phyloP scores from a whole-genome alignment of 2,888 invertebrate genomes.

The Pandemis corylana region DNA sequence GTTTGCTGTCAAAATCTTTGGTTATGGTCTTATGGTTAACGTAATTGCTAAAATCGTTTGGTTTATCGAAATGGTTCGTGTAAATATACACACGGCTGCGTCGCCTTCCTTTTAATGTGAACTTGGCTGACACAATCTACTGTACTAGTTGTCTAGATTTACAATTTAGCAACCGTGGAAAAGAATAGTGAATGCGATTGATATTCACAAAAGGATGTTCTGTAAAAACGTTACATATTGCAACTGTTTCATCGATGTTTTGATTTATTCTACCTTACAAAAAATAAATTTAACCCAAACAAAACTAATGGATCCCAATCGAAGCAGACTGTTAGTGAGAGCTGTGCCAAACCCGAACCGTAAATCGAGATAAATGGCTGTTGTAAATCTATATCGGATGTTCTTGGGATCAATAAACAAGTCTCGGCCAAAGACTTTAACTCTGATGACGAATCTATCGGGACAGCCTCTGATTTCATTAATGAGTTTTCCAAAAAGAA shows the following conservation, averaged over 20 bases:
- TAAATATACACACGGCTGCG: no score
- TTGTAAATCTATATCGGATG: slow-evolving; percentile 12
- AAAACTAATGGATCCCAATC: neutral
- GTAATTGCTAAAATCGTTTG: no score
- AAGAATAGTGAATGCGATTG: no score
- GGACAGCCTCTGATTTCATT: neutral
- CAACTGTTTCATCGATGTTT: no score
- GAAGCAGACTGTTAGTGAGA: slow-evolving; percentile 2
- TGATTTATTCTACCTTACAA: neutral
- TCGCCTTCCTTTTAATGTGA: no score
- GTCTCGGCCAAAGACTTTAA: neutral
- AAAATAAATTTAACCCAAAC: neutral
- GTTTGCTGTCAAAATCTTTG: no score
- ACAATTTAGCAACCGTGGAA: no score
- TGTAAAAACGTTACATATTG: no score
- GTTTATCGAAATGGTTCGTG: no score
- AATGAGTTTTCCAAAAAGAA: neutral
- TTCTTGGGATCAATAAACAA: slow-evolving; percentile 1
- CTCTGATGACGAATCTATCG: neutral
- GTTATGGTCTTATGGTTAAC: no score
- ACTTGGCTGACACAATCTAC: no score
- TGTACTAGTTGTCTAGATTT: no score
- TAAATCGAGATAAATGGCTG: neutral
- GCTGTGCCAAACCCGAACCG: slow-evolving; percentile 1
- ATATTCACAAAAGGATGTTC: neutral